Base-by-base conservation (phyloP, 2,888 invertebrate species). In the Sinohyriopsis cumingii region DNA sequence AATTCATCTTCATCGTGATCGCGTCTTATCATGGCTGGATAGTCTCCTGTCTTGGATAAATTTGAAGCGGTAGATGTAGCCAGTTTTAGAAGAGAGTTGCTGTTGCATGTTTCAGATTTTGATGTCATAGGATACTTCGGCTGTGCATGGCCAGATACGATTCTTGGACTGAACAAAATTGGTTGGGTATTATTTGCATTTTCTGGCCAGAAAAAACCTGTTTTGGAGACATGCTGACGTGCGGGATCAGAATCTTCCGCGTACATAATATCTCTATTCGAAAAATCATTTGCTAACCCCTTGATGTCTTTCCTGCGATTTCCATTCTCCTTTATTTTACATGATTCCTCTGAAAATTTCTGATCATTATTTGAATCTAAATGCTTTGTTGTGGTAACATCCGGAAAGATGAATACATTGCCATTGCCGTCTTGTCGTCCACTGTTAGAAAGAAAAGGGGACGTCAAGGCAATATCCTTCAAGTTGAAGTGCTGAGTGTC, bases 121-220 rank as follows among this genome's bases (percentile, higher is more conserved):
- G 59, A 22, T 12, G 53, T 5, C 1, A 55, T n/a, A 3, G 64
- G 63, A 55, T 57, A 69, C n/a, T 59, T 54, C 0, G 71, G 64
- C 22, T 71, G 61, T 33, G 71, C 25, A 20, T 67, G 60, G 0
- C 75, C 55, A 3, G 75, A 65, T 5, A 73, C 74, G 9, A 78
- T 66, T 62, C 78, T 54, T 6, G 79, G 79, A 59, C 81, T 81
- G n/a, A 78, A 68, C 7, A 71, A 67, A n/a, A 69, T 25, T 0
- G 78, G 70, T 15, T 77, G 67, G 5, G 75, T 71, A 2, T 77
- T 24, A 7, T 67, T 66, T 0, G 72, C 71, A 15, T 54, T 66
- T 4, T 62, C 55, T 1, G 81, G 79, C 74, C 79, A 81, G 6
- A 69, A 33, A 65, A 81, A 81, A 1, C 79, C 81, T 59, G 67